Evolutionary conservation across 2,113 vertebrate genomes (phyloP).

Genomic region (Rhabdomys dilectus): DNA sequence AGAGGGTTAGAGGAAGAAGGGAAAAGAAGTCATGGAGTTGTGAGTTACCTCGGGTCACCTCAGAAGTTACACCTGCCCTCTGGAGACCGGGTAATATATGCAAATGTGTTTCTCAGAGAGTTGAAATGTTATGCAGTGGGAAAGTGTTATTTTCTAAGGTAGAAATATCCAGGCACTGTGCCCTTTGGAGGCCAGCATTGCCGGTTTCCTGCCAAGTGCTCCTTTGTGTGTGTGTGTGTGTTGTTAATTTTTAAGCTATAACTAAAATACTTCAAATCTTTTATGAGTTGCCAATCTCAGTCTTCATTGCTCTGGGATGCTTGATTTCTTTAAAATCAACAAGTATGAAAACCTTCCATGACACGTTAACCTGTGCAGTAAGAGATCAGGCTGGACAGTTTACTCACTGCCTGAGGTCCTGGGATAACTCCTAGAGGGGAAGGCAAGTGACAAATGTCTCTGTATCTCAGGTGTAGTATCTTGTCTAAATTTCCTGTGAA

Average conservation of each 20-base stretch:
- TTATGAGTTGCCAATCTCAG: not conserved
- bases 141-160: not conserved
- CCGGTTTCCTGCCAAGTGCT: not conserved
- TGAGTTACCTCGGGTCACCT: not conserved
- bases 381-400: not conserved
- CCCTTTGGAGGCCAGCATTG: not conserved
- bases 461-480: not conserved
- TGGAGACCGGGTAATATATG: not conserved
- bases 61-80: not conserved
- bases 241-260: not conserved
- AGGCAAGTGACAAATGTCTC: not conserved
- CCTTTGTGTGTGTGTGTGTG: no score
- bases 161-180: not conserved
- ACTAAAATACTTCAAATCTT: slow-evolving; percentile 29
- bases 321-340: not conserved
- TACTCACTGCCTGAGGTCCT: not conserved
- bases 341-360: slow-evolving; percentile 3
- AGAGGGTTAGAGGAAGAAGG: not conserved
- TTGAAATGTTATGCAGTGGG: not conserved
- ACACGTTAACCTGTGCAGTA: not conserved
- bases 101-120: slow-evolving; percentile 23
- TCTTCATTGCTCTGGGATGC: not conserved
- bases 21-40: not conserved
- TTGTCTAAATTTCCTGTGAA: not conserved
- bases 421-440: not conserved